These are phyloP conservation scores for Diaprepes abbreviatus DNA, from an alignment of 2,888 invertebrate species.

Conservation along the genomic window DNA sequence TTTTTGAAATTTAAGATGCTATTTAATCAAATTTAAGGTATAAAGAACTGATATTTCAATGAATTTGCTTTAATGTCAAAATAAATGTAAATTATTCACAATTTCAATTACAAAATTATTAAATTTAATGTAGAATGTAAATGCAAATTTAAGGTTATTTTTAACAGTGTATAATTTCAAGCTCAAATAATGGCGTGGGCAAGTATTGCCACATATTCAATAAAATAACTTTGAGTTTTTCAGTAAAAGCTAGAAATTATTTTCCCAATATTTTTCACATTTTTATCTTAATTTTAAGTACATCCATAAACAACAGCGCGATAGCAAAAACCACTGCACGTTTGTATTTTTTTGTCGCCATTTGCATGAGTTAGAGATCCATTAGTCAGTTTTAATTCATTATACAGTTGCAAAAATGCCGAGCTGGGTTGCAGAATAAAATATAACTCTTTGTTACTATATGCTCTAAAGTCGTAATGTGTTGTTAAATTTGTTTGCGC, in stretches of 20 bases:
- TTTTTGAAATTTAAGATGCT: too few relatives aligned
- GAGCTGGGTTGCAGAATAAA: constrained; percentile 15
- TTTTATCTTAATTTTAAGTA: constrained; percentile 37
- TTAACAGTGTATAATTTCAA: too few relatives aligned
- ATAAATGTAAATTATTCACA: too few relatives aligned
- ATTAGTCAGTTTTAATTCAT: constrained; percentile 48
- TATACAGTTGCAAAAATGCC: constrained; percentile 42
- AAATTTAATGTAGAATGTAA: too few relatives aligned
- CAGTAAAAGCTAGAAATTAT: constrained; percentile 17
- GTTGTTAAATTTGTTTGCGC: constrained; percentile 8
- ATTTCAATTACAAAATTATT: too few relatives aligned
- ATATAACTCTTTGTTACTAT: constrained; percentile 38
- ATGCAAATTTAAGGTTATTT: too few relatives aligned
- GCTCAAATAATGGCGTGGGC: too few relatives aligned
- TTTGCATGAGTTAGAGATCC: constrained; percentile 47
- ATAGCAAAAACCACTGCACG: constrained; percentile 32
- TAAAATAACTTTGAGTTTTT: too few relatives aligned
- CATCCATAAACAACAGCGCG: constrained; percentile 12
- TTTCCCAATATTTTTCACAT: constrained; percentile 23
- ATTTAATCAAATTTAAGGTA: too few relatives aligned
- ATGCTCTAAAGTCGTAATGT: constrained; percentile 24
- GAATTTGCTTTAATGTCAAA: too few relatives aligned
- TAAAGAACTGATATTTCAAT: too few relatives aligned
- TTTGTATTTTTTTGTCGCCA: constrained; percentile 42
- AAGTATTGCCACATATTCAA: too few relatives aligned